phyloP scores from a whole-genome alignment of 2,888 invertebrate genomes.

The Pterostichus madidus region DNA sequence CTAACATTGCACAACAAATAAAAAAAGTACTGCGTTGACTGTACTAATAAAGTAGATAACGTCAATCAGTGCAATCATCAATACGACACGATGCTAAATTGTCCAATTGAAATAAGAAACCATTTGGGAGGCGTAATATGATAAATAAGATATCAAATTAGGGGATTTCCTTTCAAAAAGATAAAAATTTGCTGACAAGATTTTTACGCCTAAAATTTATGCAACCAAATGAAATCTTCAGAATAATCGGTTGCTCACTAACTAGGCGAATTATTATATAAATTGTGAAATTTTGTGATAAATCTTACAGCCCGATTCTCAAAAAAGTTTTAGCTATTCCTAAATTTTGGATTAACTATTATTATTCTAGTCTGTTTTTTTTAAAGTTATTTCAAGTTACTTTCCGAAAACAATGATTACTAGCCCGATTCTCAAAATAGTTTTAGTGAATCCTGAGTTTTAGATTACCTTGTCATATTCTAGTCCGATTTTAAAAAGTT shows the following conservation, averaged over 20 bases:
- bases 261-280: no score
- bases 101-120: not conserved
- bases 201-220: not conserved
- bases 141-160: not conserved
- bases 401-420: no score
- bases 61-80: not conserved
- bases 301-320: no score
- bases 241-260: not conserved
- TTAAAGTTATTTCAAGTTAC: no score
- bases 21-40: not conserved
- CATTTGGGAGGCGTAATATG: not conserved
- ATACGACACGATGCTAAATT: not conserved
- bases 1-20: constrained; percentile 57
- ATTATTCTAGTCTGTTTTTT: no score
- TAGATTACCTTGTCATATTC: no score
- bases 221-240: not conserved
- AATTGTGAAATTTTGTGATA: no score
- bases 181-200: constrained; percentile 9
- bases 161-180: constrained; percentile 11
- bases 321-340: no score
- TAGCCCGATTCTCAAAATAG: no score
- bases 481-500: no score
- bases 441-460: no score
- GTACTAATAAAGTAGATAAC: not conserved
- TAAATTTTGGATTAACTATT: no score